phyloP scores from a whole-genome alignment of 2,113 vertebrate species.

The Apodemus sylvaticus region DNA sequence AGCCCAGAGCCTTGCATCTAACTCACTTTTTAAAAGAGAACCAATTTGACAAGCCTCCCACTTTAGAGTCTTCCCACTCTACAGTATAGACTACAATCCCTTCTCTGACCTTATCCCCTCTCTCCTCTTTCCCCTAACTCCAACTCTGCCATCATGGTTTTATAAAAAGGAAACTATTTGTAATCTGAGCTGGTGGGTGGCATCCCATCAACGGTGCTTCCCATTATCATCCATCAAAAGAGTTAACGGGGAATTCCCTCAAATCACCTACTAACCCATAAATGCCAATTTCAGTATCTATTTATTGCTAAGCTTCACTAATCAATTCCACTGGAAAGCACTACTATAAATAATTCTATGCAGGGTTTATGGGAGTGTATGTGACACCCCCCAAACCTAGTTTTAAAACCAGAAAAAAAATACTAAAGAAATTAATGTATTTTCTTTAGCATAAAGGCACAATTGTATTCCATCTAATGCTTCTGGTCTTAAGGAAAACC shows the following conservation, averaged over 20 bases:
- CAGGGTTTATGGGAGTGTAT: background rate
- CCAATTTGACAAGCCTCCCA: background rate
- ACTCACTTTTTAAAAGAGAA: background rate
- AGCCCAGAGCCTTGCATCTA: background rate
- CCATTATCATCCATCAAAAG: slow-evolving; percentile 16
- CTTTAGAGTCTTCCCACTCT: background rate
- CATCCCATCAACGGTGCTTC: background rate
- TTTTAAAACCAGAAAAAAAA: slow-evolving; percentile 33
- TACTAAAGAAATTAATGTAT: slow-evolving; percentile 27
- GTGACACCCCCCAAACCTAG: slow-evolving; percentile 15
- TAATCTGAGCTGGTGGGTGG: background rate
- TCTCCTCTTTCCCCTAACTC: background rate
- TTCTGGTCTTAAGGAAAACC: slow-evolving; percentile 50
- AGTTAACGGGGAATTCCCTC: slow-evolving; percentile 5
- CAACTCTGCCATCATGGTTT: background rate
- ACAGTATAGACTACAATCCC: background rate
- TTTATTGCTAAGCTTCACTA: slow-evolving; percentile 59
- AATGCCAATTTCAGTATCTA: slow-evolving; percentile 22
- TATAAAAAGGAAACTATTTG: background rate
- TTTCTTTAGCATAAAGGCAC: slow-evolving; percentile 31
- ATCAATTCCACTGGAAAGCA: background rate
- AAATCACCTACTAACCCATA: slow-evolving; percentile 32
- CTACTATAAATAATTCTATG: slow-evolving; percentile 51
- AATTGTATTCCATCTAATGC: slow-evolving; percentile 22
- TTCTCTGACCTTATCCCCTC: background rate